These are phyloP conservation scores for Lipophrys pholis DNA, from an alignment of 2,113 vertebrate species.

Conservation along the genomic window DNA sequence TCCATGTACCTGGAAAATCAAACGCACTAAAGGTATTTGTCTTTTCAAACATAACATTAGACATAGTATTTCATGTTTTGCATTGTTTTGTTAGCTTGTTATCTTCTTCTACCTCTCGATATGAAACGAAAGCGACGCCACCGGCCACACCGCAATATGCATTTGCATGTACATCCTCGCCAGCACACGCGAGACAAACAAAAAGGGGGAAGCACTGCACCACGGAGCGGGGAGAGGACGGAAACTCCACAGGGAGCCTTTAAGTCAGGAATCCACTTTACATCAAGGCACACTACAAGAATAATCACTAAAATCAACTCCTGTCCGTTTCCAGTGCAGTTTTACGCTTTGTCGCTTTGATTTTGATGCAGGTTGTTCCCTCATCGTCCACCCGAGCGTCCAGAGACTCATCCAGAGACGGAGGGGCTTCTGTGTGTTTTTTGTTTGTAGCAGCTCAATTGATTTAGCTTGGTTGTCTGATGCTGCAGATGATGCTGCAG, in stretches of 20 bases:
- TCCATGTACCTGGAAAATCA: too few species aligned
- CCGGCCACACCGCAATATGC: background rate
- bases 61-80: too few species aligned
- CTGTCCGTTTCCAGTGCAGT: background rate
- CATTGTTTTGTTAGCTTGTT: too few species aligned
- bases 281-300: constrained; percentile 5
- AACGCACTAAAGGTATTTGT: too few species aligned
- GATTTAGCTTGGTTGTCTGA: constrained; percentile 8
- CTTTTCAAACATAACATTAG: too few species aligned
- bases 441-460: constrained; percentile 5
- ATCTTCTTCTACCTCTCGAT: too few species aligned
- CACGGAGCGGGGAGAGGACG: background rate
- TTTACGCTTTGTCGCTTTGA: background rate
- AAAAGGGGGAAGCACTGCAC: background rate
- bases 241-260: constrained; percentile 1
- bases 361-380: background rate
- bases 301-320: background rate
- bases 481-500: constrained; percentile 3
- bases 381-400: constrained; percentile 4
- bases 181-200: background rate
- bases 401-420: background rate
- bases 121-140: background rate
- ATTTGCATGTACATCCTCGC: background rate
- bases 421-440: background rate
- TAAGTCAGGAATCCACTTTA: constrained; percentile 3